Conservation (phyloP, 2,113 vertebrate species). For the Acanthochromis polyacanthus region DNA sequence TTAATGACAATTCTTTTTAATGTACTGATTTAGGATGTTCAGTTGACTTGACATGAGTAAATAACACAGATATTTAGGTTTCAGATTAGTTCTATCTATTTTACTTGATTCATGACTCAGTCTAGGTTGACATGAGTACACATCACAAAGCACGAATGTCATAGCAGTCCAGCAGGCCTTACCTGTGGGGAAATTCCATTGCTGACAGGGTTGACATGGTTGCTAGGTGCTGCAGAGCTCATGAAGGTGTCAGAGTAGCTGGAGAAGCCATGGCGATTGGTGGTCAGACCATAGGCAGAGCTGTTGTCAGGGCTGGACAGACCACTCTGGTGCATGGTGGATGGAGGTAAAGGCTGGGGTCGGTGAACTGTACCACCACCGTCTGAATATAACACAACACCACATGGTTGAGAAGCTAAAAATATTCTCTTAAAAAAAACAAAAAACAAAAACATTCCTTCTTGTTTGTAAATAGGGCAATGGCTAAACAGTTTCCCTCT, state of each 20-base stretch:
- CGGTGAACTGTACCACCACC: slow-evolving; percentile 92
- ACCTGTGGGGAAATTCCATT: slow-evolving; percentile 97
- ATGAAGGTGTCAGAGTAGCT: slow-evolving; percentile 97
- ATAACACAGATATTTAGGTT: no score
- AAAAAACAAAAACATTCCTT: no score
- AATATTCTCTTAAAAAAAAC: no score
- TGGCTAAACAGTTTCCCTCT: no score
- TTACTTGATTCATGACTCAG: no score
- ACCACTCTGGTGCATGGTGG: slow-evolving; percentile 95
- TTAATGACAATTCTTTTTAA: no score
- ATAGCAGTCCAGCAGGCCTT: slow-evolving; percentile 25
- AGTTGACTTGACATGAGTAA: no score
- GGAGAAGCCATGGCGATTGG: slow-evolving; percentile 92
- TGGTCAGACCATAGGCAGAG: slow-evolving; percentile 90
- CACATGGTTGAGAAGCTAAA: no score
- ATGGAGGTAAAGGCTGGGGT: slow-evolving; percentile 94
- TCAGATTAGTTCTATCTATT: no score
- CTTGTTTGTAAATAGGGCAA: no score
- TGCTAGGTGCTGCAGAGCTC: slow-evolving; percentile 88
- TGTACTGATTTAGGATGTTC: no score
- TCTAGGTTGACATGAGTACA: no score
- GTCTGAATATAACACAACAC: slow-evolving; percentile 79
- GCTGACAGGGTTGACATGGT: slow-evolving; percentile 95
- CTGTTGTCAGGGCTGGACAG: slow-evolving; percentile 85
- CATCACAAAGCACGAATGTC: not conserved